Base-by-base conservation (phyloP, 2,797 vertebrate genomes). In the Selene dorsalis region DNA sequence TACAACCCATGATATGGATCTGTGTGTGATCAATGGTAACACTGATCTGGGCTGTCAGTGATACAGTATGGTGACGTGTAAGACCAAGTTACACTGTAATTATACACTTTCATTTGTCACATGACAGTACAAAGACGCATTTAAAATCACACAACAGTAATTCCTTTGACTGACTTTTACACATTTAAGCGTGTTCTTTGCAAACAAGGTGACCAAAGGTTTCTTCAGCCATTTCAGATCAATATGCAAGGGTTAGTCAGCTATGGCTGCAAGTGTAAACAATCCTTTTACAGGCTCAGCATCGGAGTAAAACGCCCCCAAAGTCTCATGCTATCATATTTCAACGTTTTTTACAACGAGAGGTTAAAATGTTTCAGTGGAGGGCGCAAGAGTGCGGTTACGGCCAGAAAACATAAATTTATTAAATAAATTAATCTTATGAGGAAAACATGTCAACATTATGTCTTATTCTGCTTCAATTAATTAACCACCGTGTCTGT, bases 261-360 rank as follows among this genome's bases (percentile, higher is more conserved):
- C 14, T 28, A 9, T 8, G 22, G 1, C 28, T 79, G 35, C 3
- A 17, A 55, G 32, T 41, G n/a, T 38, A 59, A 73, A 66, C 24
- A 55, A 26, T 16, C 12, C n/a, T 32, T 65, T 38, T 32, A 66
- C 14, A 39, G 17, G 11, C n/a, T 67, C 28, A 38, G 39, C 64
- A 59, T 45, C 48, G 22, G 43, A 16, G 55, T 53, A 26, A 74
- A 70, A 62, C 35, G 6, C 13, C 67, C n/a, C 0, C 22, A 43
- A 50, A 74, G 39, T 59, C 56, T 52, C 35, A 75, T 26, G 64
- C 47, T 45, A 61, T 85, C 66, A 59, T 24, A 67, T 80, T 73
- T 66, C 74, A 76, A 2, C 0, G n/a, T 16, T 41, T 38, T 32
- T 8, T 39, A 28, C 28, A 62, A 71, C 69, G 68, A 50, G 62